Evolutionary conservation across 2,113 vertebrate genomes (phyloP), one percentile per base, ranked within the genome.

Genomic region (Prionailurus bengalensis): DNA sequence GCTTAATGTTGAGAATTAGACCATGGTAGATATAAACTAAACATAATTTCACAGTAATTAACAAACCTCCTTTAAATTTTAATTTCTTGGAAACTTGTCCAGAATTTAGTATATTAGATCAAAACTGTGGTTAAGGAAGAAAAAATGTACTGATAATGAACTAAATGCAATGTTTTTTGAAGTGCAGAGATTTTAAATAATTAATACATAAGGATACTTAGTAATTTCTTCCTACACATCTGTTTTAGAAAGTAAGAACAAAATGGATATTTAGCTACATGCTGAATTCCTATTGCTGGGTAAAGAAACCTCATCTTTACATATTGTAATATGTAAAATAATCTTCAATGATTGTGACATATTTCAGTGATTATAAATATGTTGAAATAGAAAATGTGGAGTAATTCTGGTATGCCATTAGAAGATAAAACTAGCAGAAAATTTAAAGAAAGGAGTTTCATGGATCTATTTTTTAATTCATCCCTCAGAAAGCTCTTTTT

Each of bases 391-490:
- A 76, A 88, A 96, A 87, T 88, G 1, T 25, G 61, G 17, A 70
- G 2, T n/a, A 78, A 73, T 63, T 92, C 27, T 97, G 36, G 1
- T 63, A 5, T 0, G 53, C 3, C 3, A 66, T 84, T 61, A 83
- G 55, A 94, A 89, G 14, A 76, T 88, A 58, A 95, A 97, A 73
- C 5, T 63, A 91, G 14, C 19, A 85, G 27, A 86, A 94, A 86
- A 89, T 82, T 70, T 89, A 81, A 91, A 45, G 1, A 79, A 91
- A 81, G 0, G 1, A 33, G 4, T 48, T 16, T 42, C 16, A 76
- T 23, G 90, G 14, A 93, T 21, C 3, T 96, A 12, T 90, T 96
- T 95, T 97, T 66, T 36, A 89, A 81, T 96, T 86, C 21, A 76
- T 91, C 91, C 14, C 82, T 17, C 36, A 33, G 89, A 91, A 96